Base-by-base conservation (phyloP, 2,797 vertebrate genomes). In the Tadarida brasiliensis region DNA sequence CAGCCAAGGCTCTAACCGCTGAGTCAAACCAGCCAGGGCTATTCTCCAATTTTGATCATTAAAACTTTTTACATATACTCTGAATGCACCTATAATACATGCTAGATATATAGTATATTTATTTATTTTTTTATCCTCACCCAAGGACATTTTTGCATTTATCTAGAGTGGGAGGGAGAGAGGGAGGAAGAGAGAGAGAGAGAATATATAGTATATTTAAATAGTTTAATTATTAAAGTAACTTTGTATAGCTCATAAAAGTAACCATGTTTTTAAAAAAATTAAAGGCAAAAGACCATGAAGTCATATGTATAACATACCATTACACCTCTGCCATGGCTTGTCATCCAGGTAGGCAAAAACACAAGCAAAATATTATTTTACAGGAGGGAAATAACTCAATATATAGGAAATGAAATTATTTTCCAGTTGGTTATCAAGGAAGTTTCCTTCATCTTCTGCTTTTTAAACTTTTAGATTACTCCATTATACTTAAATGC, bases 191-290 rank as follows among this genome's bases (percentile, higher is more conserved):
- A 44, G 39, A 44, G 39, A 44, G 39, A 44, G 39, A 44, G 39
- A 44, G 39, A 44, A 26, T 56, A 19, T 24, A 19, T 35, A 33
- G 70, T 68, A 54, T 11, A 56, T 33, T 94, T 61, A n/a, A 10
- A 83, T n/a, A 74, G 56, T 73, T 65, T 92, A 71, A 82, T 92
- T 91, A 88, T 77, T 83, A 85, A 94, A 77, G 16, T 56, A 56
- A 59, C 26, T 87, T 94, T 57, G 26, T 12, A 33, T 30, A 91
- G 28, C 17, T 70, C 24, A 54, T 77, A 80, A 86, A 95, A 83
- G 22, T 68, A 90, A 91, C 63, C 77, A 20, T 80, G 30, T 59
- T 80, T 84, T 92, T 70, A 33, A 67, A 85, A n/a, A 49, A 93
- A 80, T 28, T 19, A 82, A 93, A 84, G 24, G 26, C 39, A 68